Base-by-base conservation (phyloP, 2,888 invertebrate species). In the Mactromeris polynyma region DNA sequence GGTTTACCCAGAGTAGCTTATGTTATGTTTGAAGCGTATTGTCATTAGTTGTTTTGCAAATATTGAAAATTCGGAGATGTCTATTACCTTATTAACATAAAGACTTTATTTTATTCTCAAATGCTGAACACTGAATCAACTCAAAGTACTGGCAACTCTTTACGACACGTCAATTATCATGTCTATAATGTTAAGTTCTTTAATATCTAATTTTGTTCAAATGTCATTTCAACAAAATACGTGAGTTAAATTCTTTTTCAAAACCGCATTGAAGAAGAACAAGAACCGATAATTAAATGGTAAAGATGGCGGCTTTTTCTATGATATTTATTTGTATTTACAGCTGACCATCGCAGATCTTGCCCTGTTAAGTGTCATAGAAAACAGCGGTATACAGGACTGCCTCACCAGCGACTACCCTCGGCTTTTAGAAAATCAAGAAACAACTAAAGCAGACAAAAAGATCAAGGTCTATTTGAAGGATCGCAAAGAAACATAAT, bases 281-380 rank as follows among this genome's bases (percentile, higher is more conserved):
- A 42, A 42, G 14, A 14, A 6, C 42, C 42, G 7, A 6, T 14
- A 42, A 6, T 6, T 42, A 9, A 6, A 42, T 51, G 19, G 51
- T 51, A 2, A 51, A 51, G 14, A 51, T 51, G 51, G 14, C 14
- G 19, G 2, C 17, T 51, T 51, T 2, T 14, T 51, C 2, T 51
- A 17, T 19, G 19, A n/a, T 21, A 2, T 54, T 54, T 64, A 9
- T 64, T 64, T 64, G 26, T 46, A 85, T 87, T 58, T 21, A 14
- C 81, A 91, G 91, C n/a, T 91, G 40, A 89, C 91, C 9, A 17
- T 91, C 0, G 89, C 69, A 2, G 91, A 91, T 42, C 69, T 89
- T 9, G 86, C 84, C 0, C 42, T 91, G 26, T 26, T 26, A 9
- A 64, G 26, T 64, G n/a, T 6, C n/a, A 64, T 64, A 64, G 58